Percentiles rank a stretch among this genome's conserved stretches.
These are phyloP conservation scores for Monopterus albus DNA, from an alignment of 2,113 vertebrate genomes.

Conservation along the genomic window DNA sequence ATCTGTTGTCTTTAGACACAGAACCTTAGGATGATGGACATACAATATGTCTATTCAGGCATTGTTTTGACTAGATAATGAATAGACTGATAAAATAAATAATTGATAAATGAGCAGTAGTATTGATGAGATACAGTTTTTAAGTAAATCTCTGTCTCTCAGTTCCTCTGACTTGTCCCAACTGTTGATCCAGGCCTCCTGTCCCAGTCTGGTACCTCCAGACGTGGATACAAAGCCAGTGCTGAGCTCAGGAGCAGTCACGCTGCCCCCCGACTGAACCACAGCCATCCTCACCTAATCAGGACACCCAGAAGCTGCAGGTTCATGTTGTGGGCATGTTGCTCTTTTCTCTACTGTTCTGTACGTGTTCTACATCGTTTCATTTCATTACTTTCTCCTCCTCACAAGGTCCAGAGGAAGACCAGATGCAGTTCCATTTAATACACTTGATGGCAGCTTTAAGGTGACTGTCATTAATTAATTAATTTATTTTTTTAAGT, in stretches of 20 bases:
- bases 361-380: background rate
- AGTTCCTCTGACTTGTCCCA: background rate
- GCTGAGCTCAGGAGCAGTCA: conserved; percentile 10
- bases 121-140: background rate
- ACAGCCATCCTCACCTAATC: conserved; percentile 4
- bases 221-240: background rate
- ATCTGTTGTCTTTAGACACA: background rate
- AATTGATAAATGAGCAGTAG: too few relatives aligned
- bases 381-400: background rate
- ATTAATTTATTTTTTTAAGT: background rate
- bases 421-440: background rate
- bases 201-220: conserved; percentile 25
- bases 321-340: background rate
- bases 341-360: background rate
- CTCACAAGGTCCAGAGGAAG: conserved; percentile 14
- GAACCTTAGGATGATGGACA: too few relatives aligned
- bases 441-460: conserved; percentile 17
- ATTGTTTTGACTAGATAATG: too few relatives aligned
- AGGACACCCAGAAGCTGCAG: conserved; percentile 24
- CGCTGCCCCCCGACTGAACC: background rate
- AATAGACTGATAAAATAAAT: too few relatives aligned
- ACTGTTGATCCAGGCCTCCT: conserved; percentile 41
- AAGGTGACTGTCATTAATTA: conserved; percentile 14
- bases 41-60: too few relatives aligned
- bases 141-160: background rate